Evolutionary conservation across 53 echinoderm and acorn worm genomes (phyloP).

Genomic region (Arbacia lixula): DNA sequence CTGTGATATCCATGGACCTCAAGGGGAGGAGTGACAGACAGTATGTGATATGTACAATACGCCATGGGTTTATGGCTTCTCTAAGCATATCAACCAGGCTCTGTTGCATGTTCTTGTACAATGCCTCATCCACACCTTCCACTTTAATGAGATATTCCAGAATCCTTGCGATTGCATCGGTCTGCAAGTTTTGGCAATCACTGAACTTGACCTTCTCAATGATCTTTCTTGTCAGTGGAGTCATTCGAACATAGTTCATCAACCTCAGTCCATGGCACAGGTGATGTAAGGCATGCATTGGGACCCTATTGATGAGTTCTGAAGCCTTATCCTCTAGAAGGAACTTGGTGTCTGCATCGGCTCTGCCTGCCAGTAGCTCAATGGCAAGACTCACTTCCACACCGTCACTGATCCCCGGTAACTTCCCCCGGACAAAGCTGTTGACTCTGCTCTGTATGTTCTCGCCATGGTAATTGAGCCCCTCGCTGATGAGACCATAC

Average conservation of each 20-base stretch:
- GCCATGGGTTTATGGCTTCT: constrained; percentile 14
- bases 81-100: constrained; percentile 20
- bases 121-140: constrained; percentile 44
- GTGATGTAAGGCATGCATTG: constrained; percentile 6
- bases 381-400: constrained; percentile 58
- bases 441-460: constrained; percentile 3
- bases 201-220: neutral
- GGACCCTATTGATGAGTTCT: constrained; percentile 1
- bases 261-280: constrained; percentile 39
- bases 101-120: constrained; percentile 31
- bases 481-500: constrained; percentile 14
- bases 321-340: constrained; percentile 35
- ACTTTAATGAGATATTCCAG: constrained; percentile 57
- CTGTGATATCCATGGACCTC: constrained; percentile 15
- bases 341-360: constrained; percentile 22
- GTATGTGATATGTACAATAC: constrained; percentile 56
- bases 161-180: constrained; percentile 47
- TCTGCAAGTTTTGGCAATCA: neutral
- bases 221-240: constrained; percentile 38
- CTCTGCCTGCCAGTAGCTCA: constrained; percentile 64
- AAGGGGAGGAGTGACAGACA: constrained; percentile 70
- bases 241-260: constrained; percentile 16
- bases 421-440: constrained; percentile 23
- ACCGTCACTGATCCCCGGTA: constrained; percentile 56
- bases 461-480: constrained; percentile 54